Percentiles rank a stretch among this genome's conserved stretches.
Evolutionary conservation across 2,797 vertebrate genomes (phyloP).

Genomic region (Epinephelus awoara): DNA sequence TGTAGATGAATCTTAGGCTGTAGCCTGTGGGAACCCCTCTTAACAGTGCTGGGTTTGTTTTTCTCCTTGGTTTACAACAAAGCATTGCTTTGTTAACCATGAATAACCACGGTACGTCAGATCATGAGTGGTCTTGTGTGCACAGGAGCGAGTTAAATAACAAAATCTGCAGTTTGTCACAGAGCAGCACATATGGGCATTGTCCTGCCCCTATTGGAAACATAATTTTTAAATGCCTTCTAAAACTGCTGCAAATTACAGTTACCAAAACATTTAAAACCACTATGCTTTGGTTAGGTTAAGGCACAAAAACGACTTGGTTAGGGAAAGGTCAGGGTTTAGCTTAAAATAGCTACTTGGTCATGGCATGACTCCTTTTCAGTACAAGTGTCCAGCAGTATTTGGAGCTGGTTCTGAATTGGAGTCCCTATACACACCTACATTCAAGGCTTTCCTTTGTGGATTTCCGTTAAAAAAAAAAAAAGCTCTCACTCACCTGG

Average conservation of each 20-base stretch:
- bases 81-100: neutral
- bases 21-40: neutral
- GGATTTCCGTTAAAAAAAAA: constrained; percentile 64
- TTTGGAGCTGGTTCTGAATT: constrained; percentile 8
- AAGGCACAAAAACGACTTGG: neutral
- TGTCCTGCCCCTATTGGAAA: neutral
- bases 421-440: constrained; percentile 56
- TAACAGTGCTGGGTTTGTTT: neutral
- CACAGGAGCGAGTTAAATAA: neutral
- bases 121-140: neutral
- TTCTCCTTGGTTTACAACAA: neutral
- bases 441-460: constrained; percentile 67
- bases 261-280: neutral
- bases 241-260: neutral
- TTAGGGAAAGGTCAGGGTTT: neutral
- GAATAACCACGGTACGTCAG: neutral
- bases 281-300: neutral
- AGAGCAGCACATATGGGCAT: neutral
- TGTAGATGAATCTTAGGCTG: neutral
- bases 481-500: constrained; percentile 70
- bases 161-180: neutral
- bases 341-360: neutral
- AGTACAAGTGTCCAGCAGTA: no score
- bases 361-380: neutral
- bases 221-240: neutral